Base-by-base conservation (phyloP, 2,797 vertebrate species). In the Anisognathus igniventris region DNA sequence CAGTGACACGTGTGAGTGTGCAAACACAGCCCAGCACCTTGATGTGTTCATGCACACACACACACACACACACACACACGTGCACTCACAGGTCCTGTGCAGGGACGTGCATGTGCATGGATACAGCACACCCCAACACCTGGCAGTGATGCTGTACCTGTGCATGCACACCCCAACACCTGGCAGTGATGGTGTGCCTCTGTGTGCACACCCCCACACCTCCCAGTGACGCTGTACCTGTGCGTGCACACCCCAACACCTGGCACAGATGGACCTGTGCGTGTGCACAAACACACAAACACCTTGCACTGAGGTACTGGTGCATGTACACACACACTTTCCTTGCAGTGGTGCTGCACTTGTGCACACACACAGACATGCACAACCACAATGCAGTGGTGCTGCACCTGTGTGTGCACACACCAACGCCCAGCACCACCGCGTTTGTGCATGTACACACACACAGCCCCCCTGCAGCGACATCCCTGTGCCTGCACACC, bases 21-120 rank as follows among this genome's bases (percentile, higher is more conserved):
- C 62, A 50, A 47, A 37, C 11, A 47, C 39, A 14, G 10, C 30
- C 40, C 33, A 27, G 7, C 33, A 11, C 45, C 71, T 13, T 5
- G 0, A 2, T 1, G 57, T 11, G 19, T 20, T 50, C 0, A 0
- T 25, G 45, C 30, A 5, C 50, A 7, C 48, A 7, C 61, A 14
- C 66, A 6, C 61, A 10, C 45, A 25, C 47, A 47, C 45, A 45
- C 45, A 45, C 66, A 6, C 62, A 7, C 3, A 1, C 3, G 11
- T 31, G n/a, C 15, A 8, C 33, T 21, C 60, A 14, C 25, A 14
- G 0, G 7, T 4, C 47, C 15, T 6, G 7, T 2, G 39, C 62
- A 65, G 51, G 0, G 42, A 4, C 2, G n/a, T 24, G 68, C 2
- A 1, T 1, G 35, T 15, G 22, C 51, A 4, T 4, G 58, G 42